These are phyloP conservation scores for Typhlichthys subterraneus DNA, from an alignment of 2,797 vertebrate species.

Conservation along the genomic window DNA sequence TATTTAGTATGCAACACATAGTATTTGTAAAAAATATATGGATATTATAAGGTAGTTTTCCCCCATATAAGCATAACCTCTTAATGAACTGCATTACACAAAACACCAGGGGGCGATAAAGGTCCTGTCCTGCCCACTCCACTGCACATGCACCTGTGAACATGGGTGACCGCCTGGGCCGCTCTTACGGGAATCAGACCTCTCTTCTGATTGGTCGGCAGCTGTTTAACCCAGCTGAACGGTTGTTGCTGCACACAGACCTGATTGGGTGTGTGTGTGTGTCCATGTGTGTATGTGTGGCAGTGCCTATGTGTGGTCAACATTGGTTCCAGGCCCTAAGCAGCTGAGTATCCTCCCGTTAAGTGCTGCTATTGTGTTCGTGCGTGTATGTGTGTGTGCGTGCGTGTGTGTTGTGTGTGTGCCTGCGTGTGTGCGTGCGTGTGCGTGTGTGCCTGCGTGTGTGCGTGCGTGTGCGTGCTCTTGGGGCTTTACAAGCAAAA, in stretches of 20 bases:
- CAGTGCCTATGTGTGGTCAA: slow-evolving; percentile 34
- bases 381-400: neutral
- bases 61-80: too few relatives aligned
- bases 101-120: too few relatives aligned
- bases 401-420: slow-evolving; percentile 14
- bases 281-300: slow-evolving; percentile 14
- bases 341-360: slow-evolving; percentile 58
- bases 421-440: slow-evolving; percentile 6
- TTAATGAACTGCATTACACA: too few relatives aligned
- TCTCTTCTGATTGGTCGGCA: slow-evolving; percentile 65
- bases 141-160: slow-evolving; percentile 13
- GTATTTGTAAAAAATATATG: too few relatives aligned
- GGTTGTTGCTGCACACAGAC: slow-evolving; percentile 65
- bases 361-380: slow-evolving; percentile 45
- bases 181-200: slow-evolving; percentile 51
- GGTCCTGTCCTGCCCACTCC: too few relatives aligned
- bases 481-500: neutral
- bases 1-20: too few relatives aligned
- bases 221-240: slow-evolving; percentile 61
- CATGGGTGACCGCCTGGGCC: slow-evolving; percentile 62
- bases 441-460: neutral
- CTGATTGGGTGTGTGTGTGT: slow-evolving; percentile 18
- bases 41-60: too few relatives aligned
- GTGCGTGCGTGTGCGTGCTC: neutral
- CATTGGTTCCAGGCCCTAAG: slow-evolving; percentile 58